Conservation (phyloP, 2,797 vertebrate genomes). For the Lerista edwardsae region DNA sequence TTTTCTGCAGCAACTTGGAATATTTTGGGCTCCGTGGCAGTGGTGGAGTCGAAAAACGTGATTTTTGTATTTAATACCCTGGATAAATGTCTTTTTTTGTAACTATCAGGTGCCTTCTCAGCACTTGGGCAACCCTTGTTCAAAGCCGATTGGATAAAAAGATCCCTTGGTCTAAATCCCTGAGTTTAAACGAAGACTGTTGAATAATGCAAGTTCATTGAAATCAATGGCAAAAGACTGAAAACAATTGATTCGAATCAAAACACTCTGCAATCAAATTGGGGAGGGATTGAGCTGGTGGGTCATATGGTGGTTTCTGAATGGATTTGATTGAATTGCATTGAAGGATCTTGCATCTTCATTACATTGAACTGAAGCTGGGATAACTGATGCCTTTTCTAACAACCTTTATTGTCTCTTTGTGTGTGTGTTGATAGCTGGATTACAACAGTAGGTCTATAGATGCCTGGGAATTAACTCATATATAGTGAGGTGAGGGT, state of each 20-base stretch:
- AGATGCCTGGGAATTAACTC: slow-evolving; percentile 42
- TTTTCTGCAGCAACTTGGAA: not conserved
- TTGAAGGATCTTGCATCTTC: slow-evolving; percentile 71
- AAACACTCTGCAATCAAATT: slow-evolving; percentile 68
- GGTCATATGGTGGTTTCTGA: slow-evolving; percentile 70
- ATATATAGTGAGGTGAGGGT: not conserved
- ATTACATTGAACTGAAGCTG: slow-evolving; percentile 64
- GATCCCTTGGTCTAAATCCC: not conserved
- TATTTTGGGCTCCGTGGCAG: not conserved
- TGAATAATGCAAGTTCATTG: slow-evolving; percentile 61
- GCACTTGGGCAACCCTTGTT: accelerated
- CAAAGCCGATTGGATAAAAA: accelerated
- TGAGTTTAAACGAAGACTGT: slow-evolving; percentile 24
- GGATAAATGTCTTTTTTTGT: not conserved
- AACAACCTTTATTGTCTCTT: slow-evolving; percentile 41
- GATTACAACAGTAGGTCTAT: slow-evolving; percentile 34
- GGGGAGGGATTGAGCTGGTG: slow-evolving; percentile 69
- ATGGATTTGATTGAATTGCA: slow-evolving; percentile 67
- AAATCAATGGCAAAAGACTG: slow-evolving; percentile 71
- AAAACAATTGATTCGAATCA: slow-evolving; percentile 74
- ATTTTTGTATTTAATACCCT: not conserved
- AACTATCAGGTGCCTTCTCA: not conserved
- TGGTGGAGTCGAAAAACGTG: not conserved
- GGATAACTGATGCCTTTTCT: slow-evolving; percentile 64
- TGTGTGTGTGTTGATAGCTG: slow-evolving; percentile 40